phyloP scores from a whole-genome alignment of 2,888 invertebrate genomes.

The Cephus runcator region DNA sequence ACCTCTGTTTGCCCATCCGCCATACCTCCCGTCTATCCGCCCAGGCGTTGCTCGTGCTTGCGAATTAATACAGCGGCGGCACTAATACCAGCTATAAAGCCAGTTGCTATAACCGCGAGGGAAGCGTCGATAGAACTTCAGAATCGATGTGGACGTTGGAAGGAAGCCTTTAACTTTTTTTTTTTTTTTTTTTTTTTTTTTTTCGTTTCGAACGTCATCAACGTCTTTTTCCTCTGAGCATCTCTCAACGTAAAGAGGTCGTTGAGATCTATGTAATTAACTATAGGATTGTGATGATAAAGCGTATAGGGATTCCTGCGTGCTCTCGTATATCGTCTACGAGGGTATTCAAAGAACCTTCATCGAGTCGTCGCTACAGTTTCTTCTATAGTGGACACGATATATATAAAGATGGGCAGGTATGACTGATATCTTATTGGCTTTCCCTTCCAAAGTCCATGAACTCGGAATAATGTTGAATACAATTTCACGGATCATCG shows the following conservation, averaged over 20 bases:
- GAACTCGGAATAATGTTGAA: constrained; percentile 5
- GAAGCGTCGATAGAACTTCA: background rate
- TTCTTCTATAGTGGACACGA: too few relatives aligned
- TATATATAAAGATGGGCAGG: background rate
- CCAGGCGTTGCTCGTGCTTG: constrained; percentile 13
- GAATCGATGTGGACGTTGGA: background rate
- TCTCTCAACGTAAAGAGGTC: too few relatives aligned
- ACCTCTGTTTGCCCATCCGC: constrained; percentile 7
- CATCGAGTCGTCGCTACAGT: background rate
- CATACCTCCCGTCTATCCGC: constrained; percentile 29
- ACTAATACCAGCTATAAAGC: background rate
- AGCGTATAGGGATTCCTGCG: too few relatives aligned
- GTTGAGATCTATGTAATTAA: background rate
- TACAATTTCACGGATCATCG: constrained; percentile 9
- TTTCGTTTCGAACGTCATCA: background rate
- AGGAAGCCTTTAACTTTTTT: background rate
- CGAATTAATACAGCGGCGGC: constrained; percentile 26
- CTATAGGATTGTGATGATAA: background rate
- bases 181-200: too few relatives aligned
- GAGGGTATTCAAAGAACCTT: background rate
- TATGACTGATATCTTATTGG: background rate
- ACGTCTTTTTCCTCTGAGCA: background rate
- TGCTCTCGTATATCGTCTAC: background rate
- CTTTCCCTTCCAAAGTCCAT: background rate
- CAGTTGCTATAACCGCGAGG: background rate